Evolutionary conservation across 30 jellyfish, hydroid and myxozoan genomes (phyloP).

Genomic region (Aurelia coerulea): DNA sequence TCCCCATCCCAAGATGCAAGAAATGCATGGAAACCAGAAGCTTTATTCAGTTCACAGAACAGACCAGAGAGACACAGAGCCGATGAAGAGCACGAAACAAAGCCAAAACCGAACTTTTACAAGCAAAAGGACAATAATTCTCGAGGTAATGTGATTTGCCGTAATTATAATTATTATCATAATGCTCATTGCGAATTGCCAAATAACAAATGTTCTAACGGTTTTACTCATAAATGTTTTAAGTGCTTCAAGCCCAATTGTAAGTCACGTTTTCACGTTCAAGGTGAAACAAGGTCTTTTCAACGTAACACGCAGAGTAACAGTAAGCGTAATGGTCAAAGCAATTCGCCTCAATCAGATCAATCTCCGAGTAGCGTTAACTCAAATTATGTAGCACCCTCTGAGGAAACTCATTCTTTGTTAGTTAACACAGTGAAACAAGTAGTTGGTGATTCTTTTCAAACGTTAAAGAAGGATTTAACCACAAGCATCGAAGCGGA

Average conservation of each 20-base stretch:
- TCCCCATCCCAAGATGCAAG: too few species aligned
- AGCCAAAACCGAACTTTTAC: too few species aligned
- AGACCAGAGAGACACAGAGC: too few species aligned
- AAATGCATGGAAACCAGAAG: too few species aligned
- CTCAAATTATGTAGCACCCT: background rate
- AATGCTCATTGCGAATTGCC: constrained; percentile 25
- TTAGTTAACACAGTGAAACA: background rate
- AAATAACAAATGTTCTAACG: background rate
- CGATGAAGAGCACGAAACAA: too few species aligned
- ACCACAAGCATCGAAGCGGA: background rate
- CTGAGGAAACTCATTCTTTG: background rate
- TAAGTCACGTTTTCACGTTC: background rate
- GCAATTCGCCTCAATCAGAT: background rate
- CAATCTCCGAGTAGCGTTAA: too few species aligned
- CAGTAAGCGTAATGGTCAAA: background rate
- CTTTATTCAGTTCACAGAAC: too few species aligned
- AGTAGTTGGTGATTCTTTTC: too few species aligned
- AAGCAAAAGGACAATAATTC: too few species aligned
- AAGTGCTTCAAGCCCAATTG: background rate
- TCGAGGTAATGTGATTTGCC: constrained; percentile 1
- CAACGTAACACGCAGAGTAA: too few species aligned
- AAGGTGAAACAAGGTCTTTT: too few species aligned
- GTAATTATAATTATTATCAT: background rate
- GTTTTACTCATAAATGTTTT: constrained; percentile 12
- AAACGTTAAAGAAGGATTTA: background rate